Percentiles rank a stretch among this genome's conserved stretches.
These are phyloP conservation scores for Saccostrea glomerata DNA, from an alignment of 1,140 invertebrate genomes.

Conservation along the genomic window DNA sequence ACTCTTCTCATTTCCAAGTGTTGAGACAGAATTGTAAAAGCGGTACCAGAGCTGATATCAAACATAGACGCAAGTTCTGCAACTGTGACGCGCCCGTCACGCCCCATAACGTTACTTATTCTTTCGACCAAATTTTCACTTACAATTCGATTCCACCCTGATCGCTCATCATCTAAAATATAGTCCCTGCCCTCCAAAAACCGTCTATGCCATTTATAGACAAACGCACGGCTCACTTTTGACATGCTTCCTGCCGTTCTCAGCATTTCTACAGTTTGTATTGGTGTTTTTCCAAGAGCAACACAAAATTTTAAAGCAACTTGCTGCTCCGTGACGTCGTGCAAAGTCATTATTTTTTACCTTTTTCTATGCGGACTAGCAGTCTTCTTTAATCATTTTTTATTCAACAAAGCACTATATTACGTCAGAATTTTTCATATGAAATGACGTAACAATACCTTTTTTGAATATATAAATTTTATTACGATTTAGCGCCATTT, in stretches of 20 bases:
- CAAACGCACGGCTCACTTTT: no score
- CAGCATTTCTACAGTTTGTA: background rate
- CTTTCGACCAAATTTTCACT: background rate
- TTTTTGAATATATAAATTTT: no score
- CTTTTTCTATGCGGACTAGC: background rate
- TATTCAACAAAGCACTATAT: background rate
- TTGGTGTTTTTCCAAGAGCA: background rate
- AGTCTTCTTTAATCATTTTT: background rate
- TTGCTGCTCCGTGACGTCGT: background rate
- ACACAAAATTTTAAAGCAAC: background rate
- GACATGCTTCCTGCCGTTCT: no score
- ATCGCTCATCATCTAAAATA: background rate
- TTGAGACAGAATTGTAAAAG: background rate
- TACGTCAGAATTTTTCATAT: background rate
- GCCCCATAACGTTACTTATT: background rate
- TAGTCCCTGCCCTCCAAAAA: background rate
- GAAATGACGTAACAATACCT: background rate
- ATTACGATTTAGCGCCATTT: no score
- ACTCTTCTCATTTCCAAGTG: background rate
- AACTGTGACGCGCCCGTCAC: background rate
- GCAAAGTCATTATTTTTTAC: background rate
- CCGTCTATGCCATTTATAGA: constrained; percentile 13
- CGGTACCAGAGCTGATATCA: background rate
- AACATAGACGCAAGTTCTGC: background rate
- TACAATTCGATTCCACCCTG: background rate